Percentiles rank a stretch among this genome's conserved stretches.
These are phyloP conservation scores for Gallirallus australis DNA, from an alignment of 2,797 vertebrate genomes.

Conservation along the genomic window DNA sequence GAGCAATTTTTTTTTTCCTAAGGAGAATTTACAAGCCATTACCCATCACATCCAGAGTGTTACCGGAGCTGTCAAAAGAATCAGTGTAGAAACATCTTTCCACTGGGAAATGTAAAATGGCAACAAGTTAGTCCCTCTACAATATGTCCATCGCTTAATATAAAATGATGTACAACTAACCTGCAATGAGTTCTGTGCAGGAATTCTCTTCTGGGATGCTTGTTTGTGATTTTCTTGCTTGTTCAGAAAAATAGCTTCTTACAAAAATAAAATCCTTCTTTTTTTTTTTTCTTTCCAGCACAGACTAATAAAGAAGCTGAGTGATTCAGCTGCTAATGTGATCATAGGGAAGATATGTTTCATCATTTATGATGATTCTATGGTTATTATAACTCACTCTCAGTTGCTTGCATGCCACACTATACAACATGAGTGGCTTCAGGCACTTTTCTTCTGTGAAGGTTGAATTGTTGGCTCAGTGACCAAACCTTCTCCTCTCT, in stretches of 20 bases:
- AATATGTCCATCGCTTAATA: constrained; percentile 15
- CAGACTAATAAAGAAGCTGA: not conserved
- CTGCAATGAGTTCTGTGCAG: constrained; percentile 19
- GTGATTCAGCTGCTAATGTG: not conserved
- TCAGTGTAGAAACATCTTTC: not conserved
- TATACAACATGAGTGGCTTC: not conserved
- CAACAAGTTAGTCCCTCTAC: constrained; percentile 38
- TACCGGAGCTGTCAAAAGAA: constrained; percentile 13
- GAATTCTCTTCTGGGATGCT: constrained; percentile 7
- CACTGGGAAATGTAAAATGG: constrained; percentile 11
- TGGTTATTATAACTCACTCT: not conserved
- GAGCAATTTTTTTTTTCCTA: not conserved
- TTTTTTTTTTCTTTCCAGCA: not conserved
- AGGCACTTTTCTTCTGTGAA: not conserved
- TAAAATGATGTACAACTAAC: constrained; percentile 61
- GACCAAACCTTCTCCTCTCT: not conserved
- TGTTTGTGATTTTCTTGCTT: not conserved
- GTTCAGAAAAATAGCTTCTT: not conserved
- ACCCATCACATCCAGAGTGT: not conserved
- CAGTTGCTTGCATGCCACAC: not conserved
- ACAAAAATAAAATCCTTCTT: not conserved
- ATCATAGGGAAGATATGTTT: not conserved
- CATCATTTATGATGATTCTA: not conserved
- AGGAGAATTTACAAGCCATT: constrained; percentile 49
- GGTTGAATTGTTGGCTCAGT: not conserved